phyloP scores from a whole-genome alignment of 2,113 vertebrate genomes.

The Gymnobelideus leadbeateri region DNA sequence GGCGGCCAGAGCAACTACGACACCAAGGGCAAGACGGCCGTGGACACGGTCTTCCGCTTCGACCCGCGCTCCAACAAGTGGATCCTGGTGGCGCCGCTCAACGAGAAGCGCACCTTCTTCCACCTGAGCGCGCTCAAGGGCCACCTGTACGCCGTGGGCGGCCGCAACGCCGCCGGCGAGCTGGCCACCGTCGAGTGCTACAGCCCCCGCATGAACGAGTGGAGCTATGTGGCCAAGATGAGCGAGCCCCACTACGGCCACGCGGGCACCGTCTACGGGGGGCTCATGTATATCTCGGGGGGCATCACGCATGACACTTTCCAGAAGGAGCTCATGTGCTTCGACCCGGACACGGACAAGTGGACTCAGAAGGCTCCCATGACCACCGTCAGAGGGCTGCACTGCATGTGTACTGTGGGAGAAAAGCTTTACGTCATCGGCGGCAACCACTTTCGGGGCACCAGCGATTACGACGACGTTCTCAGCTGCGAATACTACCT shows the following conservation, averaged over 20 bases:
- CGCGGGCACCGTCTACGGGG: constrained; percentile 97
- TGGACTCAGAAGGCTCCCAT: constrained; percentile 98
- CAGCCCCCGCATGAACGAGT: constrained; percentile 98
- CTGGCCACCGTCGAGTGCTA: constrained; percentile 99
- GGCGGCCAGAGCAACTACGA: constrained; percentile 99
- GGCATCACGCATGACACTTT: constrained; percentile 99
- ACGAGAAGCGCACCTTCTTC: constrained; percentile 99
- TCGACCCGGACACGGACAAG: constrained; percentile 98
- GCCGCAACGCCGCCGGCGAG: constrained; percentile 96
- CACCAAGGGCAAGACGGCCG: constrained; percentile 98
- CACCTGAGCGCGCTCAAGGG: constrained; percentile 99
- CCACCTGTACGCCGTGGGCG: constrained; percentile 97
- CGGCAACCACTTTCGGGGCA: constrained; percentile 98
- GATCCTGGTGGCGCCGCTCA: constrained; percentile 98
- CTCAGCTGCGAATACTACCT: constrained; percentile 99
- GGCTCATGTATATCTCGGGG: constrained; percentile 98
- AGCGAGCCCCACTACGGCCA: constrained; percentile 98
- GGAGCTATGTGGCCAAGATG: constrained; percentile 99
- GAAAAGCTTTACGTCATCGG: constrained; percentile 98
- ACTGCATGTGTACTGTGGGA: constrained; percentile 99
- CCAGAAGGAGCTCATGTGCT: constrained; percentile 99
- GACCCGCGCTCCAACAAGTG: constrained; percentile 99
- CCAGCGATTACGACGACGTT: constrained; percentile 98
- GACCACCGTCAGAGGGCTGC: constrained; percentile 98
- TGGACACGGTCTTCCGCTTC: constrained; percentile 98